Conservation (phyloP, 2,113 vertebrate species). For the Perca fluviatilis region DNA sequence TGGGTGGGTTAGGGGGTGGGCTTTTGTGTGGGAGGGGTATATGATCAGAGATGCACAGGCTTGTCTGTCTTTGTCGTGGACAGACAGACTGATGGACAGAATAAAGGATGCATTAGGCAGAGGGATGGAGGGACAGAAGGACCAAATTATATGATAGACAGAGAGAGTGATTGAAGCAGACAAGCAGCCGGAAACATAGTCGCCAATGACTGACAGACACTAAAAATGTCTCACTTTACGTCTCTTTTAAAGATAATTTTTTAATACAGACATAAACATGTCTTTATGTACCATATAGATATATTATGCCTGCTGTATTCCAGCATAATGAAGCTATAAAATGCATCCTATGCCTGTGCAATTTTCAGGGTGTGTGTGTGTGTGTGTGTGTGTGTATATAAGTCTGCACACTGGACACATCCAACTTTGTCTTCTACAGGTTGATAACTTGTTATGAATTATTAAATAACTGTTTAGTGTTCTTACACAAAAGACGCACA, state of each 20-base stretch:
- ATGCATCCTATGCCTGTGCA: background rate
- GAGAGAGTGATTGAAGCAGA: constrained; percentile 54
- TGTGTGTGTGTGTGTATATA: background rate
- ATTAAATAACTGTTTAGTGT: background rate
- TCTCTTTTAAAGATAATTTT: constrained; percentile 19
- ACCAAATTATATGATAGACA: constrained; percentile 42
- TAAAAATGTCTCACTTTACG: constrained; percentile 17
- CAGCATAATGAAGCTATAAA: constrained; percentile 5
- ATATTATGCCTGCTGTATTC: constrained; percentile 10
- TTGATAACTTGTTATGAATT: background rate
- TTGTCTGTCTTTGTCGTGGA: constrained; percentile 81
- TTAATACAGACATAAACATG: background rate
- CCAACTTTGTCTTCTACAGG: background rate
- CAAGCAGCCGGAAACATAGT: constrained; percentile 24
- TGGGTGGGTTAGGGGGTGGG: constrained; percentile 52
- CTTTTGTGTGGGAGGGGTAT: constrained; percentile 49
- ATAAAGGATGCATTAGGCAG: constrained; percentile 52
- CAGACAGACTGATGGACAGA: constrained; percentile 76
- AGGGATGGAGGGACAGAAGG: constrained; percentile 46
- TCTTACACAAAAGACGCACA: constrained; percentile 2
- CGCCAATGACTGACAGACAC: constrained; percentile 39
- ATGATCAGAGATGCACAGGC: constrained; percentile 71
- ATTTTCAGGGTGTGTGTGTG: background rate
- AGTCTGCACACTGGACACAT: background rate
- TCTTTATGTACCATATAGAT: background rate